Base-by-base conservation (phyloP, 64 coral and sea anemone species). In the Exaiptasia diaphana region DNA sequence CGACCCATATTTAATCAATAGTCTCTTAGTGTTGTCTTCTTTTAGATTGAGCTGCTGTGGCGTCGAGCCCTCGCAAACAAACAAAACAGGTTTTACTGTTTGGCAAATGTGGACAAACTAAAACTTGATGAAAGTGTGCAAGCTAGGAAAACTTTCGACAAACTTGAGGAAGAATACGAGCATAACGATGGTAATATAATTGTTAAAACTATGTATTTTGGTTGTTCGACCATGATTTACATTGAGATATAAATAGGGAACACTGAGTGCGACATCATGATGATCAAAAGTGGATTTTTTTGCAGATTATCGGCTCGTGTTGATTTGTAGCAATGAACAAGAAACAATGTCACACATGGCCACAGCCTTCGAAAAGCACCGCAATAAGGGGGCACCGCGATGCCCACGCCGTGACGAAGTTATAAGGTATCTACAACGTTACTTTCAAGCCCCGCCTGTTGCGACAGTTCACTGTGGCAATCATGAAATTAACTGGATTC, bases 31-130 rank as follows among this genome's bases (percentile, higher is more conserved):
- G n/a, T n/a, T n/a, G n/a, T n/a, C n/a, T n/a, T n/a, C n/a, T 10
- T 31, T 90, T 21, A 93, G 90, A 82, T 93, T 22, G 77, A 93
- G 41, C 71, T 93, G 30, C 38, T 93, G 15, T 93, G 90, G 90
- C 83, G 90, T 38, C 83, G 90, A 45, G 78, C 84, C 35, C 78
- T 93, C 14, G 68, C 52, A 22, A 77, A 93, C 59, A 68, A 48
- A 0, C 60, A 82, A 24, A 60, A 69, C 33, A 64, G 70, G 54
- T 45, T 93, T 17, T 93, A 75, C 48, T 93, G 90, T 68, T 43
- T 93, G 45, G 77, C 77, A 31, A 93, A 87, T 38, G 90, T 74
- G 21, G 83, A 93, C 48, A 56, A 68, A 0, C 87, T 27, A 77
- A 76, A 86, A 65, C 87, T 87, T 38, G 73, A 30, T 71, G 90